Base-by-base conservation (phyloP, 1,140 invertebrate genomes). In the Lepidurus apus region DNA sequence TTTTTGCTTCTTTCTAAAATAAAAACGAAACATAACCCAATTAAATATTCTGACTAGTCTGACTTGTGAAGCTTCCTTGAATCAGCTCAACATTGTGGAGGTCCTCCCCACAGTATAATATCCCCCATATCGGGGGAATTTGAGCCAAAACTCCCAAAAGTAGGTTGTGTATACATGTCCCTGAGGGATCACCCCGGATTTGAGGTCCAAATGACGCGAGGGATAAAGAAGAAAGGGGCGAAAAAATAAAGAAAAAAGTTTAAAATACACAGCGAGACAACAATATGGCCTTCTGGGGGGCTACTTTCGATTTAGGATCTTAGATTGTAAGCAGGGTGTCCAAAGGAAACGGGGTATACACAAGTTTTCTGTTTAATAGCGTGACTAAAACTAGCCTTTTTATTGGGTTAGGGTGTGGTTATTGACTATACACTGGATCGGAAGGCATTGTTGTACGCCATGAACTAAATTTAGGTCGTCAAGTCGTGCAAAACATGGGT, bases 401-500 rank as follows among this genome's bases (percentile, higher is more conserved):
- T 65, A 21, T 65, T 65, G 17, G 1, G 17, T 7, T n/a, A 65
- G 53, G 53, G 53, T 21, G 53, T 65, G 53, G 53, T 65, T 65
- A 65, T 65, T 17, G 53, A 65, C 21, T 21, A 65, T 17, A n/a
- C 17, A 4, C 53, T 65, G 53, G 13, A 13, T 65, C 21, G 21
- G 45, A 17, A 5, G 21, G 53, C 53, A 65, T 21, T 65, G 9
- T 65, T n/a, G 53, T 65, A 65, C 21, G 53, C 53, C 53, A 65
- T 65, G 53, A 65, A 65, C 53, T 65, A 65, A 65, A 65, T 65
- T 65, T 65, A 65, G 53, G 53, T 65, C 53, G 53, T 21, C 13
- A 65, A 65, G 53, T 65, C 53, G 53, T 65, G 53, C 53, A 65
- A 65, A 65, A 65, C 53, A n/a, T 65, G 9, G 53, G 53, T n/a